Evolutionary conservation across 2,113 vertebrate genomes (phyloP).

Genomic region (Corydoras sp.): DNA sequence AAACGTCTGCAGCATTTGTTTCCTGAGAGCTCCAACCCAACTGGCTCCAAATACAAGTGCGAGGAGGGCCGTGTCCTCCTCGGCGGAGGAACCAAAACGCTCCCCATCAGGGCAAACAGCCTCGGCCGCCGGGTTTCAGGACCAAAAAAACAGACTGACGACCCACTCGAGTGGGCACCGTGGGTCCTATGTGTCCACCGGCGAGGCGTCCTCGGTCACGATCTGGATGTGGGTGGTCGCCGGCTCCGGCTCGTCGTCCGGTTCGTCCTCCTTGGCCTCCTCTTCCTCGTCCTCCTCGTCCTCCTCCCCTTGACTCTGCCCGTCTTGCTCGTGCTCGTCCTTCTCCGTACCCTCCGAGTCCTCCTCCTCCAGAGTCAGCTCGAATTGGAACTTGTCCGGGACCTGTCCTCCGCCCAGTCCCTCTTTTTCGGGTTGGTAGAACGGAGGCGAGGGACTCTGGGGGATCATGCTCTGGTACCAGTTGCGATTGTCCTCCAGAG

Average conservation of each 20-base stretch:
- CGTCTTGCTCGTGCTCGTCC: constrained; percentile 73
- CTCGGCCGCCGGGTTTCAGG: constrained; percentile 47
- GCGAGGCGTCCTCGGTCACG: constrained; percentile 82
- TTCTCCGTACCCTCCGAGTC: constrained; percentile 86
- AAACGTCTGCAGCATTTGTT: constrained; percentile 74
- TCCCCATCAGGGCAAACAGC: constrained; percentile 53
- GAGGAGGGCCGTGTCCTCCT: constrained; percentile 67
- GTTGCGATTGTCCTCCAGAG: constrained; percentile 96
- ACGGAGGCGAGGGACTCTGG: constrained; percentile 91
- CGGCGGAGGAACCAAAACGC: constrained; percentile 58
- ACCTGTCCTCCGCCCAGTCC: constrained; percentile 71
- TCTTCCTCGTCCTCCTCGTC: constrained; percentile 78
- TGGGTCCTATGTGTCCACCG: constrained; percentile 82
- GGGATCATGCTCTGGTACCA: constrained; percentile 99
- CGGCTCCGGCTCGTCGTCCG: constrained; percentile 46
- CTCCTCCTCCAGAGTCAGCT: constrained; percentile 94
- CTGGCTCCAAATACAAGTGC: constrained; percentile 84
- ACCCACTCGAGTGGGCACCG: constrained; percentile 11
- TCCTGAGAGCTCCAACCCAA: constrained; percentile 79
- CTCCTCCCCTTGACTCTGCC: constrained; percentile 77
- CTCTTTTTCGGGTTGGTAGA: constrained; percentile 82
- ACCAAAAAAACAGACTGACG: constrained; percentile 8
- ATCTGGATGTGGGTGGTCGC: constrained; percentile 70
- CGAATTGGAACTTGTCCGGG: constrained; percentile 95
- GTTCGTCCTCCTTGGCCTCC: constrained; percentile 57